Percentiles rank a stretch among this genome's conserved stretches.
Conservation (phyloP, 2,113 vertebrate species). For the Cyanocitta stelleri region DNA sequence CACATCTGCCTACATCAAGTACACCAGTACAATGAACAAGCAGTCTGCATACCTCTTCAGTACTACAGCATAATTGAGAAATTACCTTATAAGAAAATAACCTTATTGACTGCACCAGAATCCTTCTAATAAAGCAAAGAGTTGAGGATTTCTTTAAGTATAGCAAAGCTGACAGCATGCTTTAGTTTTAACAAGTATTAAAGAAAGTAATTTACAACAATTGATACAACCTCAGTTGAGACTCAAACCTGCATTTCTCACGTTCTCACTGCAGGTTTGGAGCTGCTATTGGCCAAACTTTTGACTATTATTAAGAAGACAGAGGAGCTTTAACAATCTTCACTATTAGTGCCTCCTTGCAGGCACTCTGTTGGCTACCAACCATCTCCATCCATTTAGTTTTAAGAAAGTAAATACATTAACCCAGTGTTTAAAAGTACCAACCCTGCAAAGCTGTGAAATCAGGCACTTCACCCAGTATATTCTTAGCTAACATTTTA, state of each 20-base stretch:
- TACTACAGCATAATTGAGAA: background rate
- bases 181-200: conserved; percentile 12
- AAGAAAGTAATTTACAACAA: conserved; percentile 29
- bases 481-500: conserved; percentile 55
- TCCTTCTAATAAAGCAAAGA: conserved; percentile 27
- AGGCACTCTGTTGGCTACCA: conserved; percentile 64
- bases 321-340: conserved; percentile 59
- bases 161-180: conserved; percentile 27
- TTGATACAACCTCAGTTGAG: conserved; percentile 26
- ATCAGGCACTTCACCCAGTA: conserved; percentile 62
- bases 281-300: conserved; percentile 43
- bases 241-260: conserved; percentile 50
- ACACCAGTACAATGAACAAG: conserved; percentile 1
- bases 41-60: conserved; percentile 8
- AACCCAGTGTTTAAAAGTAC: conserved; percentile 56
- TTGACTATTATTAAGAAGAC: conserved; percentile 47
- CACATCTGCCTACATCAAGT: background rate
- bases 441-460: conserved; percentile 64
- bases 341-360: conserved; percentile 51
- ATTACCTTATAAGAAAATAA: conserved; percentile 21
- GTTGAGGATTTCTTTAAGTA: conserved; percentile 17
- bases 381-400: conserved; percentile 62
- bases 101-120: conserved; percentile 22
- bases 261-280: conserved; percentile 47
- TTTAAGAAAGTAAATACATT: conserved; percentile 58